phyloP scores from a whole-genome alignment of 2,888 invertebrate genomes.

The Pyrochroa serraticornis region DNA sequence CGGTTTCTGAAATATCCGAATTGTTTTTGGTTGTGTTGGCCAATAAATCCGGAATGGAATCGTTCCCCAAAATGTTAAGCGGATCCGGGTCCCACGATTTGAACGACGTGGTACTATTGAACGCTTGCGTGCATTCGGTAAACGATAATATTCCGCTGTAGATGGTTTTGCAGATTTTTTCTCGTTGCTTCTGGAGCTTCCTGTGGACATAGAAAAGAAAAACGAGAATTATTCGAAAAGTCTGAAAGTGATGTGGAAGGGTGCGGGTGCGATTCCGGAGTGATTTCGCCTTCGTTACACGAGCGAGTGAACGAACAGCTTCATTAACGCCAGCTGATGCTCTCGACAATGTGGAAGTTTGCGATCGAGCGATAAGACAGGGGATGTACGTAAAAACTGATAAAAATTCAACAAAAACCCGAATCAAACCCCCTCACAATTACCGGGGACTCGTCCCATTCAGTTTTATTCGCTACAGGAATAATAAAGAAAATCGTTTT shows the following conservation, averaged over 20 bases:
- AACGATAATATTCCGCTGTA: slow-evolving; percentile 66
- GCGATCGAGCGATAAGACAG: slow-evolving; percentile 5
- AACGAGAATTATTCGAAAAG: slow-evolving; percentile 20
- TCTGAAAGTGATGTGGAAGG: slow-evolving; percentile 23
- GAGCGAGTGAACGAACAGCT: slow-evolving; percentile 31
- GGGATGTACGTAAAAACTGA: neutral
- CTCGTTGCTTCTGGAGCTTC: slow-evolving; percentile 77
- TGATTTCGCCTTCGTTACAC: slow-evolving; percentile 35
- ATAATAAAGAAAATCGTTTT: neutral
- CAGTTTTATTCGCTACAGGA: neutral
- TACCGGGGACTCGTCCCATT: too few species aligned
- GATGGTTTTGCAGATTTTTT: slow-evolving; percentile 72
- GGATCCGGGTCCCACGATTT: slow-evolving; percentile 50
- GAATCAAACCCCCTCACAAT: neutral
- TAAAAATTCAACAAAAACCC: neutral
- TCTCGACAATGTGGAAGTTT: slow-evolving; percentile 13
- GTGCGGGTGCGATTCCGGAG: slow-evolving; percentile 21
- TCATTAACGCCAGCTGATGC: slow-evolving; percentile 32
- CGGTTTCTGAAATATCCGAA: slow-evolving; percentile 27
- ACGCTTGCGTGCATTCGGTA: slow-evolving; percentile 66
- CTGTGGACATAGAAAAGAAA: slow-evolving; percentile 55
- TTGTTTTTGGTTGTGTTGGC: slow-evolving; percentile 28
- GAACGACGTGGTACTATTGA: slow-evolving; percentile 51
- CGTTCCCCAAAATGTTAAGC: slow-evolving; percentile 48
- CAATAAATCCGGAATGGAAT: slow-evolving; percentile 31